Evolutionary conservation across 2,888 invertebrate species (phyloP).

Genomic region (Caenorhabditis drosophilae): DNA sequence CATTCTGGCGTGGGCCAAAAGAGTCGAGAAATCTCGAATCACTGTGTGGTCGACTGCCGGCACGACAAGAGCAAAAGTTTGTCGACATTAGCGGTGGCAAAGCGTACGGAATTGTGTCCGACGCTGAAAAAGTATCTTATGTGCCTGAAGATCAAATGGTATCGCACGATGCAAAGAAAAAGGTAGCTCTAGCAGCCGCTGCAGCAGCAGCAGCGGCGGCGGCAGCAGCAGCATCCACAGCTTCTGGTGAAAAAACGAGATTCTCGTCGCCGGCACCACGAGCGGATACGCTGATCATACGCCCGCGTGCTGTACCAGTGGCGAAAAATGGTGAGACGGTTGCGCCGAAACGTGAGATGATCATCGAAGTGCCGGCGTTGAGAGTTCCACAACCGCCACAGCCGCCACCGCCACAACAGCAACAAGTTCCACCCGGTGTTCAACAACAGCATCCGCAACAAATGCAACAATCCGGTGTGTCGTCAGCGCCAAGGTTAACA

Average conservation of each 20-base stretch:
- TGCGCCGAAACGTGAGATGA: background rate
- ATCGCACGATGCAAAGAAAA: conserved; percentile 7
- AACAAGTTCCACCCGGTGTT: background rate
- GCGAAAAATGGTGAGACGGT: background rate
- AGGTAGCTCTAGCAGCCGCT: background rate
- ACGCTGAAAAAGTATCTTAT: conserved; percentile 11
- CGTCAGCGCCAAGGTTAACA: too few relatives aligned
- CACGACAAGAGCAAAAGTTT: conserved; percentile 10
- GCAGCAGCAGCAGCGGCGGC: background rate
- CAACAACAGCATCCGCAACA: conserved; percentile 5
- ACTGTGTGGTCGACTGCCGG: conserved; percentile 8
- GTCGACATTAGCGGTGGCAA: conserved; percentile 7
- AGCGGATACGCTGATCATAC: background rate
- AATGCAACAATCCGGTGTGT: background rate
- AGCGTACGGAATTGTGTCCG: background rate
- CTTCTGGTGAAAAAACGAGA: too few relatives aligned
- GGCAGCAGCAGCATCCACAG: background rate
- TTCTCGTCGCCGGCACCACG: conserved; percentile 1
- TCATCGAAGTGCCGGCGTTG: conserved; percentile 15
- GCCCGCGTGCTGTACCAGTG: conserved; percentile 1
- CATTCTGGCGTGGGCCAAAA: conserved; percentile 31
- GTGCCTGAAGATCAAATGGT: conserved; percentile 8
- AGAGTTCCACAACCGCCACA: background rate
- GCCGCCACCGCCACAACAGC: background rate
- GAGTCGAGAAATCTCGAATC: conserved; percentile 15